Base-by-base conservation (phyloP, 2,888 invertebrate genomes). In the Endotricha flammealis region DNA sequence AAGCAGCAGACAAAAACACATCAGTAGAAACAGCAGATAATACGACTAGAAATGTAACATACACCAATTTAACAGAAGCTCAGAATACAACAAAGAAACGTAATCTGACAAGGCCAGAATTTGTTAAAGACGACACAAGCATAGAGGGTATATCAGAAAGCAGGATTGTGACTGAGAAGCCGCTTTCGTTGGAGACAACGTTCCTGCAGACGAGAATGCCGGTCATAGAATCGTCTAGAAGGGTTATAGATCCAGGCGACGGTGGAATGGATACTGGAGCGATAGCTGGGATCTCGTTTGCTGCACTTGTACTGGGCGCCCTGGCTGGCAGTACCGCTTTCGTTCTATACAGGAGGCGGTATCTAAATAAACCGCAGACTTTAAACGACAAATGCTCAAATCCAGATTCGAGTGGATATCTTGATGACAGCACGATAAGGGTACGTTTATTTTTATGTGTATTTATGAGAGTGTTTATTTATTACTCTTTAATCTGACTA, bases 351-450 rank as follows among this genome's bases (percentile, higher is more conserved):
- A 88, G 92, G 30, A 85, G 93, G 42, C 87, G 92, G 57, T 93
- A 92, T 64, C 83, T 94, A 47, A 95, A 95, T 67, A 92, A 94
- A 63, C 95, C 95, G 6, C 95, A 95, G 79, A 93, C 94, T 40
- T 82, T 95, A 48, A 93, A 92, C 57, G 93, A 93, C 66, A 92
- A 92, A 56, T 92, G 92, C 67, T 95, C 94, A 57, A 95, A 95
- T 72, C 93, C 94, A 5, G 95, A 95, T 66, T 95, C 94, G 38
- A 94, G 93, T 64, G 94, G 94, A 54, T 95, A 95, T 64, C 91
- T 95, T 48, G 95, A 95, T 70, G 95, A 95, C 73, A 94, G 93
- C 72, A 94, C 94, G 63, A 91, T 94, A 71, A 89, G 94, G 83
- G 94, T 94, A 87, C 88, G 91, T 85, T 63, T 47, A 5, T 20